phyloP scores from a whole-genome alignment of 2,113 vertebrate species.

The Ictidomys tridecemlineatus region DNA sequence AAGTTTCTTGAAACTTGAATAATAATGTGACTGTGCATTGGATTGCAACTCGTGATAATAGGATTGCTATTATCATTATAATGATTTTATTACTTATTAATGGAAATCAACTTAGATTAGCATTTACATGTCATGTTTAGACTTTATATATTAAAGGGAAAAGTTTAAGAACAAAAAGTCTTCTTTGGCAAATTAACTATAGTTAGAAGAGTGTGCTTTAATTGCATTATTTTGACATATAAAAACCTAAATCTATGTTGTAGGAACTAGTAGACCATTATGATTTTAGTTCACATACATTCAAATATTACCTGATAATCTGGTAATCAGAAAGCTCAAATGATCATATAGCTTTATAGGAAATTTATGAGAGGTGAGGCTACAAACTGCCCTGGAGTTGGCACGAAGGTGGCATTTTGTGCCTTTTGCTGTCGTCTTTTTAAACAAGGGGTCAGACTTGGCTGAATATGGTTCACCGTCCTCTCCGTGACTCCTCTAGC shows the following conservation, averaged over 20 bases:
- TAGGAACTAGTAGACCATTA: background rate
- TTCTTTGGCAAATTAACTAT: background rate
- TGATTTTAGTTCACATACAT: background rate
- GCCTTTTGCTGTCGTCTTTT: background rate
- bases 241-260: background rate
- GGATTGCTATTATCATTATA: background rate
- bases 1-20: constrained; percentile 9
- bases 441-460: background rate
- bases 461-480: background rate
- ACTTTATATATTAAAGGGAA: background rate
- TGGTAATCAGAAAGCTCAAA: background rate
- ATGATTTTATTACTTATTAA: background rate
- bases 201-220: background rate
- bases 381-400: background rate
- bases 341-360: background rate
- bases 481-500: background rate
- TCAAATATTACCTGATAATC: background rate
- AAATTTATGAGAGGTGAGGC: background rate
- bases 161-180: background rate
- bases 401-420: background rate
- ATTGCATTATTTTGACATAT: background rate
- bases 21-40: background rate
- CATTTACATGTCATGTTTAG: background rate
- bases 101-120: background rate
- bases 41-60: background rate